Conservation (phyloP, 2,888 invertebrate genomes). For the Drosophila gaucha region DNA sequence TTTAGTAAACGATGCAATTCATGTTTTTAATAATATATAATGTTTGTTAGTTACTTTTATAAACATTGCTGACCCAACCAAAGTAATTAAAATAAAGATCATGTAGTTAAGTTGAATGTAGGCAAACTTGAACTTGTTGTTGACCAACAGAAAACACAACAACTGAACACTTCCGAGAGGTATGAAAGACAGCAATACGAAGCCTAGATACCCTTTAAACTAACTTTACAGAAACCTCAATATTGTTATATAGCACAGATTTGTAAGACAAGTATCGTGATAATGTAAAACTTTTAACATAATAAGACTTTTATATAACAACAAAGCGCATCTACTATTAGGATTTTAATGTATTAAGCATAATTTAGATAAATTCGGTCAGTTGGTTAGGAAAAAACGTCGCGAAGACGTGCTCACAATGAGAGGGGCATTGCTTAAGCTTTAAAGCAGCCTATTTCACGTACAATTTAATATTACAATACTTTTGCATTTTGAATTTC, state of each 20-base stretch:
- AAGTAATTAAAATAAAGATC: constrained; percentile 28
- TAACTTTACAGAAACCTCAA: too few relatives aligned
- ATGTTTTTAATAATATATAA: neutral
- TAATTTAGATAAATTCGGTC: constrained; percentile 9
- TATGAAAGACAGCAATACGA: neutral
- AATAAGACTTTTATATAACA: neutral
- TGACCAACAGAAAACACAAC: constrained; percentile 4
- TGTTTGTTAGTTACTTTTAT: neutral
- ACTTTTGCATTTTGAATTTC: constrained; percentile 9
- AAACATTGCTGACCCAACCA: constrained; percentile 7
- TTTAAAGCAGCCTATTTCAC: constrained; percentile 1
- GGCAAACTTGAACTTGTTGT: constrained; percentile 32
- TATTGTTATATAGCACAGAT: neutral
- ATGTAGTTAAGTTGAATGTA: constrained; percentile 11
- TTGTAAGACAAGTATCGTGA: neutral
- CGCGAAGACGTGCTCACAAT: constrained; percentile 11
- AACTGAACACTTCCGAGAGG: neutral
- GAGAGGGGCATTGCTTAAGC: constrained; percentile 9
- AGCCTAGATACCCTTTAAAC: neutral
- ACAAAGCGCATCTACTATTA: neutral
- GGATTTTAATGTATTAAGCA: neutral
- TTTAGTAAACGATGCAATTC: constrained; percentile 2
- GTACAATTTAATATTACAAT: constrained; percentile 17
- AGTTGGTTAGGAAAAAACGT: constrained; percentile 5
- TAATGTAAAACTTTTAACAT: neutral